Conservation (phyloP, 2,888 invertebrate species). For the Drosophila maculinotata region DNA sequence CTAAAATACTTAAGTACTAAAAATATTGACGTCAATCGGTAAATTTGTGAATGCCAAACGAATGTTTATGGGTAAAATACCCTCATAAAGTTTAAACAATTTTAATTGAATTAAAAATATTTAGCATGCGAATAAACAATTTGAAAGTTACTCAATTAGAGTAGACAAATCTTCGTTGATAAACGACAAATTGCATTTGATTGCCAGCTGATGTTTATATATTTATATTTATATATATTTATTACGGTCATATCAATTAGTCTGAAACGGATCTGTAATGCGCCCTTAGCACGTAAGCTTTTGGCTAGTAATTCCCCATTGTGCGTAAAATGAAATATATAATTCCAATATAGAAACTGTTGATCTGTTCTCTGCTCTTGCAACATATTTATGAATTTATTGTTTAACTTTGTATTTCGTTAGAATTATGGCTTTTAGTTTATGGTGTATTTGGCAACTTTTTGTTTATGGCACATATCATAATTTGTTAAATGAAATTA, state of each 20-base stretch:
- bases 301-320: slow-evolving; percentile 1
- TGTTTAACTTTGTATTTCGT: slow-evolving; percentile 4
- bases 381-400: slow-evolving; percentile 36
- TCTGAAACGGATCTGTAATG: slow-evolving; percentile 5
- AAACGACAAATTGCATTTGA: slow-evolving; percentile 65
- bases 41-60: slow-evolving; percentile 2
- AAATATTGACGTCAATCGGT: slow-evolving; percentile 45
- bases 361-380: no score
- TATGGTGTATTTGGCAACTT: slow-evolving; percentile 21
- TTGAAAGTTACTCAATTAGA: slow-evolving; percentile 60
- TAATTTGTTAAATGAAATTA: slow-evolving; percentile 56
- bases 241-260: slow-evolving; percentile 21
- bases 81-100: no score
- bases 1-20: slow-evolving; percentile 11
- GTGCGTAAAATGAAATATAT: slow-evolving; percentile 2
- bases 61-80: no score
- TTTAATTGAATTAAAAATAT: slow-evolving; percentile 36
- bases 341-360: slow-evolving; percentile 17
- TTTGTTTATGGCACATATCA: slow-evolving; percentile 37
- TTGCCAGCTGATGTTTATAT: slow-evolving; percentile 34
- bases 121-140: slow-evolving; percentile 67
- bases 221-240: slow-evolving; percentile 5
- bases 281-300: slow-evolving; percentile 20
- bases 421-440: slow-evolving; percentile 27
- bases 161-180: slow-evolving; percentile 58